Base-by-base conservation (phyloP, 2,113 vertebrate species). In the Kryptolebias marmoratus region DNA sequence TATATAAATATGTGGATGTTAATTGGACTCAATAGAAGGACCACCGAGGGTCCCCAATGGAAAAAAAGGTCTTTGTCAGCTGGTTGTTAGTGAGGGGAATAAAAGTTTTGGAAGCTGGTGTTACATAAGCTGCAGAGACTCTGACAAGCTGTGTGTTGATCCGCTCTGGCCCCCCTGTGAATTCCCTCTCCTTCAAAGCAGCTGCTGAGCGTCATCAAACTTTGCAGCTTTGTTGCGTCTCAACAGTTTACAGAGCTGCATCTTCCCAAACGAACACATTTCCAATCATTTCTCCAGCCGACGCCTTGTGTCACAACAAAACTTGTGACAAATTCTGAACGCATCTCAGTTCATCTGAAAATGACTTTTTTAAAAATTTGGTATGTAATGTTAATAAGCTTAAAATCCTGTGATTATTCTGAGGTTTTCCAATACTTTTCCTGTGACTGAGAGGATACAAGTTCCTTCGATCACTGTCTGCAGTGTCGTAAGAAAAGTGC, bases 111-210 rank as follows among this genome's bases (percentile, higher is more conserved):
- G 42, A 68, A 74, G 82, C 64, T 54, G 68, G n/a, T 39, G 77
- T 89, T 88, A 82, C 79, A 80, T 89, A 89, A 90, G 79, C 77
- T 66, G 75, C 71, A 69, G 72, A 86, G 79, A 84, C 57, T 88
- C 56, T 71, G 80, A 75, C 73, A 89, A 83, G 57, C 68, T 75
- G 79, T 28, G 58, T 84, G 81, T 82, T 84, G 71, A 88, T 84
- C 84, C 12, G 8, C 64, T 59, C 54, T 63, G 69, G 31, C 62
- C 78, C 50, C 86, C 80, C 62, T 79, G 80, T 59, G 87, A 86
- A 73, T 73, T 77, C 47, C 57, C 48, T 73, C 68, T 67, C 68
- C 73, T 88, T 90, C 79, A 85, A 85, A 90, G 82, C 81, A 69
- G 79, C 76, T 77, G 65, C 82, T 77, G 71, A 85, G 63, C 65